phyloP scores from a whole-genome alignment of 2,797 vertebrate genomes.

The Pyrocephalus nanus region DNA sequence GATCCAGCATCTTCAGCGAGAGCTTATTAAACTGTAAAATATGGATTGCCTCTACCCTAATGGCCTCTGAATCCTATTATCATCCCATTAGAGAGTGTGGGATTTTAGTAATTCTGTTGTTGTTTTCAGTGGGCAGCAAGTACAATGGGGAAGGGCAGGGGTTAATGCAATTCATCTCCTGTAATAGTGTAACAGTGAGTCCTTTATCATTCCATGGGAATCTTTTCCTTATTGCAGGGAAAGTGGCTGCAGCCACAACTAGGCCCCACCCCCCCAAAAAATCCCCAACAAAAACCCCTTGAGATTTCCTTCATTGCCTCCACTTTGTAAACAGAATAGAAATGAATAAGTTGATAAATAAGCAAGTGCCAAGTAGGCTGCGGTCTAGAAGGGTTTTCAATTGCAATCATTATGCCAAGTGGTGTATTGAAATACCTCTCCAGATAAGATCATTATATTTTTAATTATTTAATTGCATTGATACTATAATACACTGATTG shows the following conservation, averaged over 20 bases:
- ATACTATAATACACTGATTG: background rate
- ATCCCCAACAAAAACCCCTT: background rate
- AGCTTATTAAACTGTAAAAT: conserved; percentile 86
- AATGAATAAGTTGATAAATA: conserved; percentile 35
- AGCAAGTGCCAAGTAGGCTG: conserved; percentile 28
- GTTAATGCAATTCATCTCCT: conserved; percentile 83
- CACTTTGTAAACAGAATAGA: conserved; percentile 46
- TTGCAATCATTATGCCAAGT: conserved; percentile 46
- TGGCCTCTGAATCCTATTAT: conserved; percentile 89
- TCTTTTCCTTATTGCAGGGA: background rate
- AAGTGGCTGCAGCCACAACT: background rate
- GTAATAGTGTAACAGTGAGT: conserved; percentile 75
- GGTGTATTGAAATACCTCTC: conserved; percentile 56
- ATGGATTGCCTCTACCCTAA: conserved; percentile 88
- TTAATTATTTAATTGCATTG: conserved; percentile 21
- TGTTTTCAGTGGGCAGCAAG: conserved; percentile 86
- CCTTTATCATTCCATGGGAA: conserved; percentile 68
- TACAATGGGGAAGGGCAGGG: conserved; percentile 81
- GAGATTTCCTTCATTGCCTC: conserved; percentile 11
- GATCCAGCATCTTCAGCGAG: conserved; percentile 74
- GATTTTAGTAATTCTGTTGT: conserved; percentile 87
- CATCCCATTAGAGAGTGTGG: conserved; percentile 87
- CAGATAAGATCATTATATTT: conserved; percentile 59
- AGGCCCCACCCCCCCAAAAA: background rate
- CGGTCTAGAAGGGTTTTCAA: conserved; percentile 28